These are phyloP conservation scores for Lichenostomus cassidix DNA, from an alignment of 2,113 vertebrate species.

Conservation along the genomic window DNA sequence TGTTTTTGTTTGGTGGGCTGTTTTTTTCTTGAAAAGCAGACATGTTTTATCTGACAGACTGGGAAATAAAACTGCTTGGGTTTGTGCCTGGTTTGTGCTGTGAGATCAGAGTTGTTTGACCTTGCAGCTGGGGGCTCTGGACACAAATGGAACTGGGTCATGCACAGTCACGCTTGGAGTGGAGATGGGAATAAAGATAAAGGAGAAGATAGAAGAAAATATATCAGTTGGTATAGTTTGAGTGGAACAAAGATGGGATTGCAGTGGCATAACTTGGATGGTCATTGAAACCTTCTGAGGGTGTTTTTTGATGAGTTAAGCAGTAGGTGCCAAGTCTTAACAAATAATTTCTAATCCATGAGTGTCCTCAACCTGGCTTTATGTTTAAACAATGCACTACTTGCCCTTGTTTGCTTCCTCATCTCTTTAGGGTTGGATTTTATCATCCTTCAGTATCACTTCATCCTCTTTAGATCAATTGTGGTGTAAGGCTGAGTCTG, in stretches of 20 bases:
- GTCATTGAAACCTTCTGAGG: neutral
- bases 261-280: neutral
- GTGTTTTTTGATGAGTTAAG: rapidly evolving
- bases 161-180: rapidly evolving
- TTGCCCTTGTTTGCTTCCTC: neutral
- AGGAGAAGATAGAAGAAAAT: neutral
- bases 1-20: neutral
- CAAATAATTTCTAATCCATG: neutral
- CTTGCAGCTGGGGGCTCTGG: neutral
- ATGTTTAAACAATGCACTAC: neutral
- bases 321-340: neutral
- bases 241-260: neutral
- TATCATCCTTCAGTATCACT: neutral
- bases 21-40: neutral
- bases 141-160: neutral
- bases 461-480: neutral
- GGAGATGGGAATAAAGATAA: neutral
- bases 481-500: neutral
- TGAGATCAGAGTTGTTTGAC: neutral
- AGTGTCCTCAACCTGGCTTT: neutral
- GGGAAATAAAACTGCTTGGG: neutral
- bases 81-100: neutral
- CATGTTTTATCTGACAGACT: neutral
- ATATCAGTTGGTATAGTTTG: neutral
- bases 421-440: neutral